Evolutionary conservation across 1,140 invertebrate genomes (phyloP).

Genomic region (Cheumatopsyche charites): DNA sequence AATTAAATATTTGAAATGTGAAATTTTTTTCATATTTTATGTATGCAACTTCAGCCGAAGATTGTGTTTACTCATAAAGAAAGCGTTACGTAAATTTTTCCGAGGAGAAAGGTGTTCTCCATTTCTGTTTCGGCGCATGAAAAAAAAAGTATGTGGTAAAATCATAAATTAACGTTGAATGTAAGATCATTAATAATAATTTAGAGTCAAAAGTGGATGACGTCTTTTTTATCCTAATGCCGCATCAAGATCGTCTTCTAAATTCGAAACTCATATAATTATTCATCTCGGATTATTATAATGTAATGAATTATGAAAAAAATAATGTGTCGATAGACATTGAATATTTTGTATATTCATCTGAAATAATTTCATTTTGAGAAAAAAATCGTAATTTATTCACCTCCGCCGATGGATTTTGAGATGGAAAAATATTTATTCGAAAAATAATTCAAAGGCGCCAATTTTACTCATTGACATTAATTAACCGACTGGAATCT

Average conservation of each 20-base stretch:
- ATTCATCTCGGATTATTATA: background rate
- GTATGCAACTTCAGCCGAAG: constrained; percentile 11
- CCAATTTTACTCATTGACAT: background rate
- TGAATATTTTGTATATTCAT: no score
- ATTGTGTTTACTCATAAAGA: constrained; percentile 42
- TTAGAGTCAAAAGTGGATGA: background rate
- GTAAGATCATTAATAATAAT: constrained; percentile 19
- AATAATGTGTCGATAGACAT: no score
- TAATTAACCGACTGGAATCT: no score
- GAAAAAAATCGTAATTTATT: no score
- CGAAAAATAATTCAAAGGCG: background rate
- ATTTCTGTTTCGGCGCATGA: constrained; percentile 29
- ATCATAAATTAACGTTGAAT: constrained; percentile 21
- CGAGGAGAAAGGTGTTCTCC: constrained; percentile 36
- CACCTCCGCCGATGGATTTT: no score
- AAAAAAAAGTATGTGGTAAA: constrained; percentile 15
- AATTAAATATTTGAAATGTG: constrained; percentile 11
- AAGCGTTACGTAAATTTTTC: constrained; percentile 40
- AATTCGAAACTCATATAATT: background rate
- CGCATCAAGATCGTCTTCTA: no score
- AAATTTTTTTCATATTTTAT: background rate
- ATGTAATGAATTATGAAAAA: background rate
- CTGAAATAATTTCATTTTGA: no score
- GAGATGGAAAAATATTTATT: no score
- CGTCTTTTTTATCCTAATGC: no score